These are phyloP conservation scores for Leptopilina boulardi DNA, from an alignment of 1,140 invertebrate genomes.

Conservation along the genomic window DNA sequence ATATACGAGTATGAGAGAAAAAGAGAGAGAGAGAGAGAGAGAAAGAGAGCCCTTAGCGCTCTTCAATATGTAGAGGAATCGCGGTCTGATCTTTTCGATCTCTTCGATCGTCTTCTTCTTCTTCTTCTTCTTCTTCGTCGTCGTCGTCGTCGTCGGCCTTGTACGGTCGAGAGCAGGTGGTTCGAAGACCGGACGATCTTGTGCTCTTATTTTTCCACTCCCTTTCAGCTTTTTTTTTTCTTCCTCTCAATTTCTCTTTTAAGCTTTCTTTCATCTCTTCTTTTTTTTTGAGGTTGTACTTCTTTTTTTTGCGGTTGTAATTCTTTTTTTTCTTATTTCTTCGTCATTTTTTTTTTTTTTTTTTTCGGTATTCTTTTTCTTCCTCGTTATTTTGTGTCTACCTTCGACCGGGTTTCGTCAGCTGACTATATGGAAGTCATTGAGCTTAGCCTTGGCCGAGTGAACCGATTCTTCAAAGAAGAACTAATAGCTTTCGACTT, in stretches of 20 bases:
- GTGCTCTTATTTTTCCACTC: slow-evolving; percentile 58
- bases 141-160: no score
- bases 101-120: no score
- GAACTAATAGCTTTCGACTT: slow-evolving; percentile 25
- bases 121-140: no score
- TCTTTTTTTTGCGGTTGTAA: slow-evolving; percentile 57
- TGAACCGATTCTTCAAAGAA: slow-evolving; percentile 30
- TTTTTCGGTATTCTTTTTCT: slow-evolving; percentile 30
- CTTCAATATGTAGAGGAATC: slow-evolving; percentile 49
- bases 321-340: slow-evolving; percentile 48
- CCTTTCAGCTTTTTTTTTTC: slow-evolving; percentile 52
- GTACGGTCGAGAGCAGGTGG: slow-evolving; percentile 73
- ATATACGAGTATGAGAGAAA: slow-evolving; percentile 52
- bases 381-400: slow-evolving; percentile 44
- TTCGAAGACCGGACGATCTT: slow-evolving; percentile 61
- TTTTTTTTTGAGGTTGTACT: slow-evolving; percentile 53
- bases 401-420: slow-evolving; percentile 58
- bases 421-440: slow-evolving; percentile 56
- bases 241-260: slow-evolving; percentile 40
- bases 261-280: slow-evolving; percentile 38
- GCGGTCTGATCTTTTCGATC: slow-evolving; percentile 40
- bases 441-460: slow-evolving; percentile 64
- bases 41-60: slow-evolving; percentile 48
- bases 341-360: slow-evolving; percentile 31
- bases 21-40: slow-evolving; percentile 42